A percentile compares a stretch with the other conserved stretches of the same genome.
Conservation (phyloP, 2,797 vertebrate genomes). For the Oceanodroma leucorhoa region DNA sequence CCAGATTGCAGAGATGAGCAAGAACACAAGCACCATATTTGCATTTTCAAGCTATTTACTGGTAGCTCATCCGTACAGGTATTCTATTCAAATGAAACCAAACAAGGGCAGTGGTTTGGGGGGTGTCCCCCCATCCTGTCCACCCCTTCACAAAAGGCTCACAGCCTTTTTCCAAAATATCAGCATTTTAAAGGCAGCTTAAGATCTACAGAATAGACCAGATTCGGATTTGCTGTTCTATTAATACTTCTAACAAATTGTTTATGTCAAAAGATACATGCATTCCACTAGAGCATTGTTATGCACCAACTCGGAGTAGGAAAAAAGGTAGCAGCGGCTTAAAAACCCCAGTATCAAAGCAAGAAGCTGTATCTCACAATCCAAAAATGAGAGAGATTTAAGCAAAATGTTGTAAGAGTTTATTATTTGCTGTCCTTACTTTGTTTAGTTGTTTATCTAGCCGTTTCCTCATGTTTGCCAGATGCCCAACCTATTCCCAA, state of each 20-base stretch:
- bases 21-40: neutral
- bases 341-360: neutral
- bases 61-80: neutral
- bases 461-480: neutral
- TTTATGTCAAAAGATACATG: neutral
- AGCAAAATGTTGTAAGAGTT: neutral
- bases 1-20: neutral
- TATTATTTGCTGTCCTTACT: neutral
- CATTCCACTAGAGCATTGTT: neutral
- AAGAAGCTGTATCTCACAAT: neutral
- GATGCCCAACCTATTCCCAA: neutral
- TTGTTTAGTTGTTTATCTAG: neutral
- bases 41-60: neutral
- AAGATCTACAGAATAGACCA: neutral
- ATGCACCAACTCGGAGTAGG: neutral
- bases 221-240: neutral
- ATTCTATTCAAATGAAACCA: neutral
- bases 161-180: neutral
- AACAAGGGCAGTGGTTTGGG: neutral
- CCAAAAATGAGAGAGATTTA: neutral
- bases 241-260: neutral
- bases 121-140: neutral
- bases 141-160: neutral
- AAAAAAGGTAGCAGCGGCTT: neutral
- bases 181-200: neutral